Base-by-base conservation (phyloP, 2,797 vertebrate species). In the Hapalemur alaotrensis region DNA sequence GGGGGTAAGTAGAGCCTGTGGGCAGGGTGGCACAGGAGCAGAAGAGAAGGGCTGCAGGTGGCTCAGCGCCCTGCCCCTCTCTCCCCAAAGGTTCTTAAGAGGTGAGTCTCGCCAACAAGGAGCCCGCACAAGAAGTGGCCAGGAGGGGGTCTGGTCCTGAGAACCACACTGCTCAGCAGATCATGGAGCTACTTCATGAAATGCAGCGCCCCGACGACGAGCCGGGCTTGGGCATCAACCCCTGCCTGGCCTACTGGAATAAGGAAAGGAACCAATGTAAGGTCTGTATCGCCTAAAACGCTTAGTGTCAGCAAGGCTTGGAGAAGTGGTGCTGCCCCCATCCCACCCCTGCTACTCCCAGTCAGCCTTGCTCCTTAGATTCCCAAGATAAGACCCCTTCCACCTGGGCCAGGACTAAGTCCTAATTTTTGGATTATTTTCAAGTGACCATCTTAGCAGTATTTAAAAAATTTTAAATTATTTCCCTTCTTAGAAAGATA, bases 141-240 rank as follows among this genome's bases (percentile, higher is more conserved):
- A 57, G 48, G 52, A 20, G 0, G 14, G 76, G 20, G 22, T 63
- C 98, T 86, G 81, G 89, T 81, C 97, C 98, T 6, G 99, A 99
- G 94, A 99, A 99, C n/a, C 99, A 99, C 88, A 99, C 99, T 0
- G 99, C 99, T 13, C 98, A 99, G 95, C 99, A 99, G 98, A 99
- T 99, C 98, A 99, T 99, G 99, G 99, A 99, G 98, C 99, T 99
- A 93, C 99, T 99, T 35, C 99, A 99, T 54, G 99, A 99, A 98
- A 99, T 99, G 97, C 99, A 99, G 98, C 99, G 99, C 97, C 99
- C 99, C 20, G 99, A 99, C 98, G 98, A 98, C 14, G 97, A 98
- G 90, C 96, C 98, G 0, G 98, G 99, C 8, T 98, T 99, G 98
- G 98, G 99, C 12, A 99, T 99, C 92, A 99, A 99, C 97, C 99